A percentile compares a stretch with the other conserved stretches of the same genome.
Evolutionary conservation across 2,797 vertebrate species (phyloP).

Genomic region (Atherinosoma microstoma): DNA sequence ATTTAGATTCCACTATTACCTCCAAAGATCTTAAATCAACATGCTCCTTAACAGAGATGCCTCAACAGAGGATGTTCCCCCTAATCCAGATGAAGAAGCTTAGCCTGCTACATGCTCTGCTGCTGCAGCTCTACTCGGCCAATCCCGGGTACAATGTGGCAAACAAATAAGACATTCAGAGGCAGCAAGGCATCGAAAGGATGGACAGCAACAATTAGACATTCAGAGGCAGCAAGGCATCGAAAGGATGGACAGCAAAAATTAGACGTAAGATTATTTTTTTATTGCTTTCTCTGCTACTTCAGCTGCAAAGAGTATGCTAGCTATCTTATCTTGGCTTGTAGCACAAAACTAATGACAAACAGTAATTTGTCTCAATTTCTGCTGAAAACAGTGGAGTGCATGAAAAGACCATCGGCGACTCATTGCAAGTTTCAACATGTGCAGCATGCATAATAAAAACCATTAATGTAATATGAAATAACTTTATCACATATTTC

Average conservation of each 20-base stretch:
- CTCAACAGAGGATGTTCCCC: too few relatives aligned
- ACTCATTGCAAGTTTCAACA: background rate
- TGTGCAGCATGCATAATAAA: slow-evolving; percentile 4
- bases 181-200: background rate
- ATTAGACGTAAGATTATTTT: background rate
- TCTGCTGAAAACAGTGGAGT: background rate
- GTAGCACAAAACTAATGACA: background rate
- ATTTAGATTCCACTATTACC: too few relatives aligned
- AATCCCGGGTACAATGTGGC: background rate
- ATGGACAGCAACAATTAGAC: background rate
- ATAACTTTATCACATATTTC: slow-evolving; percentile 10
- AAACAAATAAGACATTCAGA: background rate
- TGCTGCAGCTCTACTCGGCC: background rate
- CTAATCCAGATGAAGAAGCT: background rate
- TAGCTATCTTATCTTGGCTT: background rate
- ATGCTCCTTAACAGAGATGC: too few relatives aligned
- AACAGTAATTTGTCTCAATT: background rate
- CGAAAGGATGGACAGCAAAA: background rate
- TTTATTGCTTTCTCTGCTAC: background rate
- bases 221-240: background rate
- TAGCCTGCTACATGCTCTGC: background rate
- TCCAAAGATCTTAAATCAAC: too few relatives aligned
- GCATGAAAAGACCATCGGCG: background rate
- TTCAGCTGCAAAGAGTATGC: background rate
- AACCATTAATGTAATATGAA: slow-evolving; percentile 1